phyloP scores from a whole-genome alignment of 2,888 invertebrate genomes.

The Mesochorus sp. region DNA sequence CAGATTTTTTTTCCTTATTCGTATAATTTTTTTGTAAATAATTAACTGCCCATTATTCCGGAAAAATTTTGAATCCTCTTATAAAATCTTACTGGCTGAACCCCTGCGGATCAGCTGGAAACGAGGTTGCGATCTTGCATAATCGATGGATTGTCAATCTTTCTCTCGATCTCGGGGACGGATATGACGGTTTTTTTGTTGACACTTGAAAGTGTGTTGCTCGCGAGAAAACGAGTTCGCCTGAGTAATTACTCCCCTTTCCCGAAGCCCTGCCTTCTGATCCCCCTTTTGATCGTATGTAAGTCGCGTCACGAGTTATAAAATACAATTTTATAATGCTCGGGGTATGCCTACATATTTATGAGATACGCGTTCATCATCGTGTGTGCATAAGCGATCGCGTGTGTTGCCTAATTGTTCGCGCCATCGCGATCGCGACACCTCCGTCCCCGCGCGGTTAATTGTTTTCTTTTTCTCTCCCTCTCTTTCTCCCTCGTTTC shows the following conservation, averaged over 20 bases:
- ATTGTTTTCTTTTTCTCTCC: slow-evolving; percentile 20
- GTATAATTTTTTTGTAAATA: too few species aligned
- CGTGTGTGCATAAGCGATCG: neutral
- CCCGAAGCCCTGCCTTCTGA: slow-evolving; percentile 2
- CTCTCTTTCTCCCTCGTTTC: neutral
- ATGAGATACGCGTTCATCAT: slow-evolving; percentile 45
- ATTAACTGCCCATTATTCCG: too few species aligned
- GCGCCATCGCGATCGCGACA: slow-evolving; percentile 51
- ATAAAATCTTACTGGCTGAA: too few species aligned
- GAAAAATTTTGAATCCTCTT: too few species aligned
- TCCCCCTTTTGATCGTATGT: neutral
- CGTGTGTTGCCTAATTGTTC: slow-evolving; percentile 49
- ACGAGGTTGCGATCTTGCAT: slow-evolving; percentile 10
- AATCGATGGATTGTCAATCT: slow-evolving; percentile 51
- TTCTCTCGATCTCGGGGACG: neutral
- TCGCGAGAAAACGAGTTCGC: slow-evolving; percentile 29
- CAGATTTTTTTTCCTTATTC: too few species aligned
- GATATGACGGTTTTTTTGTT: slow-evolving; percentile 2
- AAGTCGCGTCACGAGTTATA: slow-evolving; percentile 20
- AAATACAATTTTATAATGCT: slow-evolving; percentile 29
- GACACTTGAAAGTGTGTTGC: slow-evolving; percentile 13
- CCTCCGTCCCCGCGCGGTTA: neutral
- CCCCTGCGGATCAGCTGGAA: neutral
- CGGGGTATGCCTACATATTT: slow-evolving; percentile 45
- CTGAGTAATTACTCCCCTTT: slow-evolving; percentile 43